phyloP scores from a whole-genome alignment of 2,113 vertebrate species.

The Rhinolophus ferrumequinum region DNA sequence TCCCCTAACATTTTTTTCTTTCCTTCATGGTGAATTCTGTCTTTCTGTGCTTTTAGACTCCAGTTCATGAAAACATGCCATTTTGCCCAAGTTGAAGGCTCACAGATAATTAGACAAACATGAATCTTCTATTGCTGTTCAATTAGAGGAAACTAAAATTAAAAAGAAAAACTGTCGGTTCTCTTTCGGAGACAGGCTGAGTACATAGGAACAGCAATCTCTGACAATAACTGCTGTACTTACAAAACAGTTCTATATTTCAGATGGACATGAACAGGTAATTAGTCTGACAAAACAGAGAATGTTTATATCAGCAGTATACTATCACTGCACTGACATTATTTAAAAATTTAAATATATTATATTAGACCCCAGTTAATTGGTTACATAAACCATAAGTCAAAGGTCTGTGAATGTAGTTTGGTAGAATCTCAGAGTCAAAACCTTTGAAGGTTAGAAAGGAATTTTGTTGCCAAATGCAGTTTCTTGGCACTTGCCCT shows the following conservation, averaged over 20 bases:
- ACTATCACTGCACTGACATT: background rate
- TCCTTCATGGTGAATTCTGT: background rate
- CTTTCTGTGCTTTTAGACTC: background rate
- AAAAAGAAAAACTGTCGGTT: background rate
- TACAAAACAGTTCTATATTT: background rate
- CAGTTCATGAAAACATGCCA: background rate
- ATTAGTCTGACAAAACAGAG: background rate
- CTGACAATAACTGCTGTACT: background rate
- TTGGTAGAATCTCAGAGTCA: background rate
- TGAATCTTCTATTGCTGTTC: background rate
- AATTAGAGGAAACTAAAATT: background rate
- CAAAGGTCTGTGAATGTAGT: background rate
- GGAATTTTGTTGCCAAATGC: background rate
- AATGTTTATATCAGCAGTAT: background rate
- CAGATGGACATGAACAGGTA: background rate
- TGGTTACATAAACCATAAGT: background rate
- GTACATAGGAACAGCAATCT: background rate
- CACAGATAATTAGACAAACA: background rate
- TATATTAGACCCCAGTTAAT: background rate
- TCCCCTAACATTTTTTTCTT: background rate
- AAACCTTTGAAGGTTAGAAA: conserved; percentile 58
- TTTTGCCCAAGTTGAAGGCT: background rate
- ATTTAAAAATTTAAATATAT: background rate
- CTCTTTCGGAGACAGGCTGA: background rate
- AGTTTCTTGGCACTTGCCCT: background rate